These are phyloP conservation scores for Cetoscarus ocellatus DNA, from an alignment of 2,797 vertebrate species.

Conservation along the genomic window DNA sequence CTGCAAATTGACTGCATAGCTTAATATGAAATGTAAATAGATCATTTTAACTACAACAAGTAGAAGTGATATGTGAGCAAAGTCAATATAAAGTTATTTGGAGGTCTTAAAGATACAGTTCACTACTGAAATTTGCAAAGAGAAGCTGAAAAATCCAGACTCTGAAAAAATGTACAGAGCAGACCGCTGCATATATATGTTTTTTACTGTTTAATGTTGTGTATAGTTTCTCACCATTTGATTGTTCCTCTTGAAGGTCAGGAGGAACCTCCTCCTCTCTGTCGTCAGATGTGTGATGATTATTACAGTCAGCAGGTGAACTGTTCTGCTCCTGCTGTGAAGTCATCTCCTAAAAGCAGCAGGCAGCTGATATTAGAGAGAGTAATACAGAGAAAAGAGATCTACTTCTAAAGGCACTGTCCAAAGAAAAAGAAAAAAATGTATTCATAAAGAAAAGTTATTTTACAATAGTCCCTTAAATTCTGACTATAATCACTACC, in stretches of 20 bases:
- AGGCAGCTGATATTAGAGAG: background rate
- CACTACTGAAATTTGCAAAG: too few species aligned
- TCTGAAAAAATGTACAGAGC: background rate
- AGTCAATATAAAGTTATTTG: too few species aligned
- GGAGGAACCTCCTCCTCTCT: conserved; percentile 60
- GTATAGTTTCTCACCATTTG: conserved; percentile 60
- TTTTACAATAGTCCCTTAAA: too few species aligned
- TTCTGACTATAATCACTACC: too few species aligned
- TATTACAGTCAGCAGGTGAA: conserved; percentile 39
- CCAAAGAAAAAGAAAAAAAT: too few species aligned
- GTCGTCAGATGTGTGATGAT: conserved; percentile 22
- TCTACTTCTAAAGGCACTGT: background rate
- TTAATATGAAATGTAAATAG: too few species aligned
- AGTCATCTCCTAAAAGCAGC: conserved; percentile 14
- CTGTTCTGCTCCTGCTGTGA: conserved; percentile 54
- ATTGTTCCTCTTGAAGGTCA: conserved; percentile 67
- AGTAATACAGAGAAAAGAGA: background rate
- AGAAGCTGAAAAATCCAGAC: background rate
- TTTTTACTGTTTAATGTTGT: background rate
- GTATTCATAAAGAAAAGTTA: too few species aligned
- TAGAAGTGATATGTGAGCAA: too few species aligned
- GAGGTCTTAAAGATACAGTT: too few species aligned
- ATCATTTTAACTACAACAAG: too few species aligned
- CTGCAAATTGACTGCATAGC: too few species aligned
- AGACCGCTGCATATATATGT: too few species aligned